These are phyloP conservation scores for Drosophila burlai DNA, from an alignment of 1,140 invertebrate species.

Conservation along the genomic window DNA sequence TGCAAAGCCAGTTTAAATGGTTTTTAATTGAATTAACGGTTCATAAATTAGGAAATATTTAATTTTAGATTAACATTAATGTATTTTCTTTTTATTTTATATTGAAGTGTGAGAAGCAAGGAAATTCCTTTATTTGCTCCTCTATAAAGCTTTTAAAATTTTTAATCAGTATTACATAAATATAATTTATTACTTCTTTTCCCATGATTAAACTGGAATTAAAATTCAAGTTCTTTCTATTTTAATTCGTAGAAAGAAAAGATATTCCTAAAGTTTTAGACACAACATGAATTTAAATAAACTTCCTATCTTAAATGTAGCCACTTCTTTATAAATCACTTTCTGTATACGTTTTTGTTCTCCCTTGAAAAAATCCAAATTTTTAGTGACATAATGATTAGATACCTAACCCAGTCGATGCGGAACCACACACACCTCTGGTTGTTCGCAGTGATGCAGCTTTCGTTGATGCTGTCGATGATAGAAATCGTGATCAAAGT, in stretches of 20 bases:
- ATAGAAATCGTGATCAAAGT: conserved; percentile 11
- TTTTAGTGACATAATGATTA: not conserved
- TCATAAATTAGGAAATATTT: not conserved
- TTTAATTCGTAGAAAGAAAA: not conserved
- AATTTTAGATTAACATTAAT: too few species aligned
- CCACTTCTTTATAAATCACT: not conserved
- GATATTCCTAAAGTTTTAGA: not conserved
- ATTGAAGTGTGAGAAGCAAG: too few species aligned
- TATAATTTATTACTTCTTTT: not conserved
- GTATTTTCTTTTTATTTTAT: not conserved
- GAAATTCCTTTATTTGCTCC: not conserved
- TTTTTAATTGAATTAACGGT: not conserved
- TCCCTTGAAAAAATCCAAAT: not conserved
- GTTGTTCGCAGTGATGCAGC: not conserved
- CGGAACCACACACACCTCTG: not conserved
- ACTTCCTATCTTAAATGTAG: not conserved
- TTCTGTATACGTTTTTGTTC: too few species aligned
- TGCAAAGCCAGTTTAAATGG: not conserved
- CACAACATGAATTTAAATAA: too few species aligned
- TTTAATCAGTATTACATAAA: not conserved
- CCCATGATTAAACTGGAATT: not conserved
- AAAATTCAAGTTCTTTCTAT: not conserved
- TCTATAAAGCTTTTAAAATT: not conserved
- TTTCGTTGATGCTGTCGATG: conserved; percentile 19
- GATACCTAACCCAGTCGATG: not conserved